A percentile compares a stretch with the other conserved stretches of the same genome.
phyloP scores from a whole-genome alignment of 2,797 vertebrate species.

The Sebastes variabilis region DNA sequence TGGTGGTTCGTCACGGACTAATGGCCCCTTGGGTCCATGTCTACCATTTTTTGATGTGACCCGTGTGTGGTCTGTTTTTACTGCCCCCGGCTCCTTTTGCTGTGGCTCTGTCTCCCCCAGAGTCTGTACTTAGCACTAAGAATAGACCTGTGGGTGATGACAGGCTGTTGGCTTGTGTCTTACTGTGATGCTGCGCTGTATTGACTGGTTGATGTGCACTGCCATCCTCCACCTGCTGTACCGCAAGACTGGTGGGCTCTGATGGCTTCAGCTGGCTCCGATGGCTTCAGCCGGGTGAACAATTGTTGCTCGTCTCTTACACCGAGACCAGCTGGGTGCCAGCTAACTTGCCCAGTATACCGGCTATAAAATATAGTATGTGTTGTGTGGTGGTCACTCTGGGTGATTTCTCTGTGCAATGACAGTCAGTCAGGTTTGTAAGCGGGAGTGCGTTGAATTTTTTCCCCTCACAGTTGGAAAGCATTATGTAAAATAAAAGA shows the following conservation, averaged over 20 bases:
- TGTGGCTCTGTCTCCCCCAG: conserved; percentile 38
- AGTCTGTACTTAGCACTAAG: conserved; percentile 49
- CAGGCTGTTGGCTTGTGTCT: conserved; percentile 45
- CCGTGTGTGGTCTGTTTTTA: conserved; percentile 62
- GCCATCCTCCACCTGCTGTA: conserved; percentile 35
- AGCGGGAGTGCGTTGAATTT: neutral
- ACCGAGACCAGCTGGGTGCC: neutral
- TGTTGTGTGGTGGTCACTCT: neutral
- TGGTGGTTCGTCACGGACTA: conserved; percentile 39
- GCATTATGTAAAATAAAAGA: neutral
- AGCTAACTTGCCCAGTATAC: neutral
- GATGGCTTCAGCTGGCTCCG: neutral
- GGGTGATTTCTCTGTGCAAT: neutral
- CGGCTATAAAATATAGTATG: neutral
- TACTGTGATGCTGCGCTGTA: conserved; percentile 36
- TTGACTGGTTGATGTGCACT: conserved; percentile 25
- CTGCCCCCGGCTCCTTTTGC: conserved; percentile 43
- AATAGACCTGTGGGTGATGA: conserved; percentile 55
- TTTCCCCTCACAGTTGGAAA: neutral
- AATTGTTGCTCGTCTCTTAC: neutral
- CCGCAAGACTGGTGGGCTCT: conserved; percentile 9
- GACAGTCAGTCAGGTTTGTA: neutral
- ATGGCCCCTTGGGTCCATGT: conserved; percentile 30
- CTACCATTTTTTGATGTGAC: conserved; percentile 53
- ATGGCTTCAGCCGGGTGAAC: neutral